These are phyloP conservation scores for Poecile montanus DNA, from an alignment of 2,797 vertebrate genomes.

Conservation along the genomic window DNA sequence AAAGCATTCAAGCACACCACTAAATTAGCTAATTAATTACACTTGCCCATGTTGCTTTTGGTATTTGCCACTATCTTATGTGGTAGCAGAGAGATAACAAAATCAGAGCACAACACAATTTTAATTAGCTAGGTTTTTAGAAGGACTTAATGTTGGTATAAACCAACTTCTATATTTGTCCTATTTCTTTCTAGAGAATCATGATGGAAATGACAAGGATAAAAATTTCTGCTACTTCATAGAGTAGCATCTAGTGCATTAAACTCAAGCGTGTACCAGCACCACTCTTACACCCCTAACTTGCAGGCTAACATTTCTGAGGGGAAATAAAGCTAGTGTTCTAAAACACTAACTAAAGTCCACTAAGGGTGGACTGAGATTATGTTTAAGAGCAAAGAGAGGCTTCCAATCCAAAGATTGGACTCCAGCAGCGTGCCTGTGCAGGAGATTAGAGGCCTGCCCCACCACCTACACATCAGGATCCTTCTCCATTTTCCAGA, in stretches of 20 bases:
- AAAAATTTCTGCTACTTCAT: background rate
- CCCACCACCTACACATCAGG: background rate
- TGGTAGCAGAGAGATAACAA: background rate
- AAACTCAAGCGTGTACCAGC: background rate
- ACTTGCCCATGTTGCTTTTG: background rate
- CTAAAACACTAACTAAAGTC: background rate
- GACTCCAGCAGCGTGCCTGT: fast-evolving
- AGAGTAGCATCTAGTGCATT: background rate
- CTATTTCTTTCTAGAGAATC: background rate
- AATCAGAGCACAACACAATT: background rate
- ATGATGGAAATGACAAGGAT: background rate
- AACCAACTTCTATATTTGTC: background rate
- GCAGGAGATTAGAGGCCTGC: background rate
- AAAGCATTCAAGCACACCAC: background rate
- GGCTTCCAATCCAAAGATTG: no score
- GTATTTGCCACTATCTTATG: background rate
- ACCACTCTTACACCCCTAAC: fast-evolving
- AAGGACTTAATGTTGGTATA: background rate
- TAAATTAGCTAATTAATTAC: background rate
- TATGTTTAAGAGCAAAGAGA: background rate
- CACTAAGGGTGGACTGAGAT: background rate
- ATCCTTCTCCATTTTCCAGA: fast-evolving
- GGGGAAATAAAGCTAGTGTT: background rate
- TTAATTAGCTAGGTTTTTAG: background rate
- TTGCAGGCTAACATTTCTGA: background rate